Base-by-base conservation (phyloP, 2,888 invertebrate species). In the Tyria jacobaeae region DNA sequence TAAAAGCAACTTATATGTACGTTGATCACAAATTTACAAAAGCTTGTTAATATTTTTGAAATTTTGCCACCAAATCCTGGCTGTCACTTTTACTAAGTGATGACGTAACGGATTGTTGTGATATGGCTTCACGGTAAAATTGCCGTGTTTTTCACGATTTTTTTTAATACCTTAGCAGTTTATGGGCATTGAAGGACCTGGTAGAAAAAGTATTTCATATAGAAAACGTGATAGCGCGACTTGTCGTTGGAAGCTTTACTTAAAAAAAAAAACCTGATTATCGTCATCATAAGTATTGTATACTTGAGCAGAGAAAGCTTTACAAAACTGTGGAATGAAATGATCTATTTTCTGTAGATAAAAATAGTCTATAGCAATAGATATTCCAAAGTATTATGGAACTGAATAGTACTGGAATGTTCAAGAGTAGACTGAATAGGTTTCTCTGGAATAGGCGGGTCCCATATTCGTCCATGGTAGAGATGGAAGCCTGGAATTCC, bases 31-130 rank as follows among this genome's bases (percentile, higher is more conserved):
- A 31, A 34, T 51, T 34, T 21, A 7, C 51, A 51, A 49, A 37
- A 7, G 31, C 12, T 15, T 1, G 15, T 51, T 51, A 44, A 35
- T n/a, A n/a, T n/a, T n/a, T n/a, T 41, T 34, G 31, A 21, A 41
- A 41, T 51, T 34, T 47, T 35, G 31, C 24, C 24, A 15, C 51
- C n/a, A 53, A 59, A 53, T 53, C 53, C 51, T 37, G 21, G n/a
- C 10, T 53, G 52, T 53, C 35, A 60, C 21, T 21, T 17, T 37
- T 54, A 37, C n/a, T 14, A 35, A 12, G 48, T 14, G 54, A 37
- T 54, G 60, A 54, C 49, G 49, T 48, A 60, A 47, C 37, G 47
- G 27, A 31, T 25, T 60, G 47, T 49, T 49, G 15, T 34, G 49
- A 60, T 55, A 53, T 41, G n/a, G 39, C 54, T 10, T 5, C n/a